Evolutionary conservation across 2,113 vertebrate genomes (phyloP), one percentile per base, ranked within the genome.

Genomic region (Xenus cinereus): DNA sequence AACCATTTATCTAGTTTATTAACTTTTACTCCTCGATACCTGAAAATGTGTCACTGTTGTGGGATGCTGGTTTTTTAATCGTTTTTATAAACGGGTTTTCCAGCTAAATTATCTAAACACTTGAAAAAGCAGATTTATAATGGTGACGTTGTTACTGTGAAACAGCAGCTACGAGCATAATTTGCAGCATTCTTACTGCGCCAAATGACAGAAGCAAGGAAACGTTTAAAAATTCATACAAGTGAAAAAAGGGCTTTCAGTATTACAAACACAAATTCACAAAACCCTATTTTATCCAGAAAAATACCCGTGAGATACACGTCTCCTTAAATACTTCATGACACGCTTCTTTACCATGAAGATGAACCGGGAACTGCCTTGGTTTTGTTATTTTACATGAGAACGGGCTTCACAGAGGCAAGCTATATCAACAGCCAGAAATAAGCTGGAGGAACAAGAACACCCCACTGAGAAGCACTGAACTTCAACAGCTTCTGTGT

Each of bases 401-500:
- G 69, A 96, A 86, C 0, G 9, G 92, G 26, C 41, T 84, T 63
- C 64, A 62, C 17, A 12, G 51, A 95, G 41, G 54, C 2, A 1
- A 90, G 56, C 63, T 89, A 1, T 67, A 97, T 83, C 84, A 93
- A 94, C 90, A 94, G 84, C 79, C 91, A 90, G 89, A 83, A 94
- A 95, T 37, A 93, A 68, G 27, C 62, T 7, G 6, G 53, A 85
- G 48, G 79, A 96, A 96, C 79, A 96, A 94, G 80, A 79, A 83
- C 46, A 71, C 60, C 96, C 92, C 48, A 80, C 92, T 90, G 93
- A 90, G 96, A 95, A 88, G 92, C 84, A 72, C 66, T 87, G 86
- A 95, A 94, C 89, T 92, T 94, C 94, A 96, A 90, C 95, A 97
- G 92, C 95, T 97, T 95, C 88, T 96, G 72, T 83, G 86, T 86